Evolutionary conservation across 1,140 invertebrate species (phyloP).

Genomic region (Dermatophagoides farinae): DNA sequence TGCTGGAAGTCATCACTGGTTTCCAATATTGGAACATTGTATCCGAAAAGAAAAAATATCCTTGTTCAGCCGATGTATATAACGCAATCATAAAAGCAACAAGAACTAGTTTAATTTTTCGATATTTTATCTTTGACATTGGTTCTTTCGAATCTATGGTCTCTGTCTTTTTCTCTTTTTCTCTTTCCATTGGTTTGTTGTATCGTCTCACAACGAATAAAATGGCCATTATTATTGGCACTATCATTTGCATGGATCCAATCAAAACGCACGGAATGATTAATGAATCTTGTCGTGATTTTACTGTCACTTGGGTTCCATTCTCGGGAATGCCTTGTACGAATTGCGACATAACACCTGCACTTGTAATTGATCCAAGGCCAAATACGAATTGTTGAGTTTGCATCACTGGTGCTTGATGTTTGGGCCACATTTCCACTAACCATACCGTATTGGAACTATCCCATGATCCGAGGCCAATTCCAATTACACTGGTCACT

Average conservation of each 20-base stretch:
- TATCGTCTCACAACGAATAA: not conserved
- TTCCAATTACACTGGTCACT: not conserved
- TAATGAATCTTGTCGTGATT: not conserved
- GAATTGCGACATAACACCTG: slow-evolving; percentile 9
- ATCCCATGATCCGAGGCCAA: slow-evolving; percentile 6
- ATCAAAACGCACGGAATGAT: not conserved
- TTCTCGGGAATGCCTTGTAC: not conserved
- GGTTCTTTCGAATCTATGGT: not conserved
- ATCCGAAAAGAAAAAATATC: not conserved
- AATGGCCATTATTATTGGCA: not conserved
- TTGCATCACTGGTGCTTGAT: slow-evolving; percentile 4
- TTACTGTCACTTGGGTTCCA: not conserved
- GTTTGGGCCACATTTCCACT: slow-evolving; percentile 6
- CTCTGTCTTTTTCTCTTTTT: not conserved
- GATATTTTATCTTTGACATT: not conserved
- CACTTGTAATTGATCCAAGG: slow-evolving; percentile 7
- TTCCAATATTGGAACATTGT: not conserved
- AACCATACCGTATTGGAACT: slow-evolving; percentile 3
- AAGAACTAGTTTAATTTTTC: not conserved
- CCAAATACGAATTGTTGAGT: slow-evolving; percentile 4
- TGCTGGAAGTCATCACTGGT: not conserved
- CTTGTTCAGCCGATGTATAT: not conserved
- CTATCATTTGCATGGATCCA: not conserved
- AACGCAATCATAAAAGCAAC: not conserved
- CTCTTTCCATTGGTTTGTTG: not conserved